Base-by-base conservation (phyloP, 1,140 invertebrate species). In the Harpegnathos saltator region DNA sequence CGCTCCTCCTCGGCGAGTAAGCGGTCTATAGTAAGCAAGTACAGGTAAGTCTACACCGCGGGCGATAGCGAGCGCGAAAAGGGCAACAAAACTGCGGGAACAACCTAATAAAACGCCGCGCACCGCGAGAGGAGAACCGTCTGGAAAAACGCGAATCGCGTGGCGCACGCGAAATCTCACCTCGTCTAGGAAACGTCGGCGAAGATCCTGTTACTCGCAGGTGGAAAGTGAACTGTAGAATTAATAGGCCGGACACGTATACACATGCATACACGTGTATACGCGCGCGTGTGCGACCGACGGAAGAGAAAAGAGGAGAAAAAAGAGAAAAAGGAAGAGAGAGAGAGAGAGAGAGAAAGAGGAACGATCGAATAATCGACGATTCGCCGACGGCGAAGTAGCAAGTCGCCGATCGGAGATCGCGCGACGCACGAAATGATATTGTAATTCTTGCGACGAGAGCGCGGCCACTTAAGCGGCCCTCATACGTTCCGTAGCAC, bases 151-250 rank as follows among this genome's bases (percentile, higher is more conserved):
- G 74, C 54, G 69, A 85, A 88, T 89, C 80, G 87, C 88, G 85
- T 87, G 89, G 82, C 56, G 75, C 83, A 85, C 75, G 88, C 89
- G 87, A 88, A 83, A 88, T 84, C 84, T 69, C 84, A 62, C 58
- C 83, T 83, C 69, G 83, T 90, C 87, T 84, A 88, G 87, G 90
- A 91, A 90, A 86, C 78, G 71, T 33, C 80, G 66, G 68, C 80
- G 88, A 82, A 74, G 91, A 92, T 92, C 89, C 88, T 91, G 90
- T 92, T 92, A 92, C 91, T 82, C 74, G 63, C 44, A 90, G 81
- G 87, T 91, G 90, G 89, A 92, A 92, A 92, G 91, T 91, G 86
- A 91, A 91, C 82, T 85, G 74, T 24, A 19, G 48, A 77, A 91
- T 90, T 90, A 91, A 90, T 85, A 81, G 83, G 84, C 77, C 87